Evolutionary conservation across 1,140 invertebrate genomes (phyloP).

Genomic region (Tetramorium alpestre): DNA sequence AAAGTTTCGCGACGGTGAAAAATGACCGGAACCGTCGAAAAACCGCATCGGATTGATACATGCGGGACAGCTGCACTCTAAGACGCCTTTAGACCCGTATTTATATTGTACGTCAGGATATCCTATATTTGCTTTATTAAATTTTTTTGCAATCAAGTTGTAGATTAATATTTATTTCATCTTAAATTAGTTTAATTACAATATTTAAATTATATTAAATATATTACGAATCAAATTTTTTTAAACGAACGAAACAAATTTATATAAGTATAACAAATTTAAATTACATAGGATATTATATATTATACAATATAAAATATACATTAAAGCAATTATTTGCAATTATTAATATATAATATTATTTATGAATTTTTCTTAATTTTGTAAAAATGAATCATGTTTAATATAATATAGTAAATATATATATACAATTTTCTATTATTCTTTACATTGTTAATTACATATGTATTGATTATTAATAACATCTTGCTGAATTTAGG

Average conservation of each 20-base stretch:
- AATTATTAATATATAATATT: background rate
- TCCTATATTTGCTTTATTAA: background rate
- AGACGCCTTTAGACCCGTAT: background rate
- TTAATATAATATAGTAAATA: background rate
- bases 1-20: constrained; percentile 47
- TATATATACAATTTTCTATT: background rate
- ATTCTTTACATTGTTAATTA: background rate
- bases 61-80: constrained; percentile 81
- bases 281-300: background rate
- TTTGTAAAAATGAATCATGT: background rate
- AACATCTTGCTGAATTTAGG: background rate
- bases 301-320: background rate
- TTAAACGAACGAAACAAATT: background rate
- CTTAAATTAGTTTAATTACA: background rate
- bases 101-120: background rate
- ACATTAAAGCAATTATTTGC: background rate
- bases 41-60: constrained; percentile 60
- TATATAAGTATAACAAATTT: background rate
- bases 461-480: background rate
- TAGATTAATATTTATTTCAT: background rate
- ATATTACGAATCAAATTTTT: background rate
- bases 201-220: background rate
- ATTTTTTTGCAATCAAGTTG: background rate
- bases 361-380: background rate
- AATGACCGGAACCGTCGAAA: constrained; percentile 27